Evolutionary conservation across 2,888 invertebrate genomes (phyloP).

Genomic region (Caenorhabditis doughertyi): DNA sequence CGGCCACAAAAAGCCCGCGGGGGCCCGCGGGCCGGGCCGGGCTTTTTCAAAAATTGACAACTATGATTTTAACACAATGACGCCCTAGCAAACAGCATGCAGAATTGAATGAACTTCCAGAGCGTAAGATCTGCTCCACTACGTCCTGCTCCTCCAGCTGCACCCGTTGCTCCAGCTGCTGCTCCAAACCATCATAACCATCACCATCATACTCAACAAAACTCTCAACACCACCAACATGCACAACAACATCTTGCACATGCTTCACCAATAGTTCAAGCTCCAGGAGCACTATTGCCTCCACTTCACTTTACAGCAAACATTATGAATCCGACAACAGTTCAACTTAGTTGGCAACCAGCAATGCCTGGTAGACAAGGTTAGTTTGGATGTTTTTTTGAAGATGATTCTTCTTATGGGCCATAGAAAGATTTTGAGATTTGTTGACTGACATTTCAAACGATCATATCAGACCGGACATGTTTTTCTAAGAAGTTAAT

Average conservation of each 20-base stretch:
- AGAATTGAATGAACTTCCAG: constrained; percentile 43
- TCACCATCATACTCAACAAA: neutral
- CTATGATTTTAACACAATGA: too few species aligned
- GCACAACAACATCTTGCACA: neutral
- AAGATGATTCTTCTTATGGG: too few species aligned
- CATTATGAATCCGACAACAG: constrained; percentile 76
- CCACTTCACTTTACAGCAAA: constrained; percentile 79
- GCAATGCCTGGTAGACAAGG: constrained; percentile 51
- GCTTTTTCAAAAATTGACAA: too few species aligned
- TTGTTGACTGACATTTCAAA: neutral
- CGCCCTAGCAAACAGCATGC: too few species aligned
- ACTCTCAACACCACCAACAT: constrained; percentile 1
- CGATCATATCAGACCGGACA: constrained; percentile 7
- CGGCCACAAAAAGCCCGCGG: too few species aligned
- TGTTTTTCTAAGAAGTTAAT: constrained; percentile 19
- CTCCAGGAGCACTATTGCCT: constrained; percentile 74
- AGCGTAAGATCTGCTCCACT: constrained; percentile 49
- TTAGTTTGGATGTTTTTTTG: constrained; percentile 1
- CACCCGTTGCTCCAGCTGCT: constrained; percentile 19
- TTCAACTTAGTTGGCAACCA: constrained; percentile 78
- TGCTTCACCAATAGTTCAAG: constrained; percentile 23
- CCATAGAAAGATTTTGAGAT: too few species aligned
- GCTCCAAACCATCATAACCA: constrained; percentile 5
- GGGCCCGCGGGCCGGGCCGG: too few species aligned
- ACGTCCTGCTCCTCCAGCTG: neutral